Evolutionary conservation across 1,140 invertebrate genomes (phyloP), one percentile per base, ranked within the genome.

Genomic region (Tenebrio molitor): DNA sequence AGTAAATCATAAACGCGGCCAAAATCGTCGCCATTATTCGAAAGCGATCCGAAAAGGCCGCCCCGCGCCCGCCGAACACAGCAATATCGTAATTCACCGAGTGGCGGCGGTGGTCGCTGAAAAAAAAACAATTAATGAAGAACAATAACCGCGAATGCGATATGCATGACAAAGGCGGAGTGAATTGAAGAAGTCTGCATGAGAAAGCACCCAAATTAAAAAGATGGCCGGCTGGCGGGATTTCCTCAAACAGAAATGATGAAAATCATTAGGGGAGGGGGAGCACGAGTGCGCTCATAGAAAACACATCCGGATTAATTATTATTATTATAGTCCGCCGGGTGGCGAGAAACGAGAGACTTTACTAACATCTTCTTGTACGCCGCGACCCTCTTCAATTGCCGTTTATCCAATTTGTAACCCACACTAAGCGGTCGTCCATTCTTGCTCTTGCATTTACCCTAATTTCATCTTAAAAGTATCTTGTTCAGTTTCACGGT

Each of bases 151-250:
- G 44, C 44, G 71, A 53, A 69, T 66, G 66, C 72, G 68, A 74
- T 74, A 74, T 74, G 72, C 72, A 74, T 70, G 72, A 74, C 72
- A 74, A 74, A 70, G 68, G 72, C 72, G 68, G 72, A 74, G 72
- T 69, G 62, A 74, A 74, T 69, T 69, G 72, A 74, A 70, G 68
- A 62, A 70, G 53, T 68, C 71, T 69, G 71, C 64, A 62, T 46
- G 53, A 50, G 72, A 74, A 70, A 74, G 67, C 50, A 63, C 39
- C 44, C 69, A 74, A 74, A 74, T 74, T 74, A 74, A 74, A 74
- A 74, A 74, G 72, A 74, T 74, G 72, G 72, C 58, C 65, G 71
- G 71, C 29, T 69, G 23, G 41, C 42, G 33, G 5, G 25, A 16
- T 50, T 69, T 53, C 39, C 64, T 21, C 17, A 17, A 46, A 66